Base-by-base conservation (phyloP, 1,140 invertebrate species). In the Bombus pyrosoma region DNA sequence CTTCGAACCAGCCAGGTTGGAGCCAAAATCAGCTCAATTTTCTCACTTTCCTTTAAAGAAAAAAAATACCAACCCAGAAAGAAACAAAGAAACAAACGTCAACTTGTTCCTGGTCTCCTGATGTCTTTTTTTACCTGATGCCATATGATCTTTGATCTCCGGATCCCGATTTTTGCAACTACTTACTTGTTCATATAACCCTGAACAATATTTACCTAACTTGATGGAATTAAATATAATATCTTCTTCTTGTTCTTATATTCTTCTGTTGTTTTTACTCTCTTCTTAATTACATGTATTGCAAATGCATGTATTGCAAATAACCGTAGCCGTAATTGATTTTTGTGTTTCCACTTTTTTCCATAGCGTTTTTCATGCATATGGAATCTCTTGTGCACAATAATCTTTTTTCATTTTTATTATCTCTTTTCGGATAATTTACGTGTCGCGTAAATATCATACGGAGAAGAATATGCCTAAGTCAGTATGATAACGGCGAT, bases 1-100 rank as follows among this genome's bases (percentile, higher is more conserved):
- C 94, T 94, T 95, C 94, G 95, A 94, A 95, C 94, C 95, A 95
- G 94, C 93, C 94, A 95, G 94, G 94, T 95, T 95, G 95, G 95
- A 95, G 94, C 95, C 93, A 94, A 95, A 95, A 94, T 94, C 94
- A 94, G 94, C 94, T 94, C 93, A 95, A 90, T 95, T 95, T 94
- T 94, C 93, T 93, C 92, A 91, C 84, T 91, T 85, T 89, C 91
- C 89, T 87, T 83, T 87, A 87, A 87, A 73, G 3, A 69, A 69
- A 68, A 68, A 37, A 73, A n/a, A 73, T n/a, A 6, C 64, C 64
- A 62, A 28, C 28, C 28, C 28, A 32, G 22, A 22, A 69, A 39
- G 22, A 57, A 43, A 41, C 41, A 73, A 73, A 41, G 13, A n/a
- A n/a, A 74, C n/a, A 73, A 73, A 73, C 2, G 39, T 18, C 64